phyloP scores from a whole-genome alignment of 2,888 invertebrate genomes.

The Trissolcus japonicus region DNA sequence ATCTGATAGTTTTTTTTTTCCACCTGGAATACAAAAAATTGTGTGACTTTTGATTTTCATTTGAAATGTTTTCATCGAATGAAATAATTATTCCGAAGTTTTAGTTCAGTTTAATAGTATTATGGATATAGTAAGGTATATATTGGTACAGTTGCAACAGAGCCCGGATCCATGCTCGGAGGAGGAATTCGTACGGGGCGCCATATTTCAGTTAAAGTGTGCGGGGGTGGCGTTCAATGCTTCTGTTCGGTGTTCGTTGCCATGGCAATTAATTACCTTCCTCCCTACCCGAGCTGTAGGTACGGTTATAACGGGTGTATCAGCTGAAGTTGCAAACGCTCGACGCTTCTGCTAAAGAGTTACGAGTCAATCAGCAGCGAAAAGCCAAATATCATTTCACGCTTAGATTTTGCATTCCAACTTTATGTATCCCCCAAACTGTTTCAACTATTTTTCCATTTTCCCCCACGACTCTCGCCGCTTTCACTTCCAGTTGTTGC shows the following conservation, averaged over 20 bases:
- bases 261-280: conserved; percentile 76
- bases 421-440: conserved; percentile 14
- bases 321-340: conserved; percentile 63
- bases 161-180: conserved; percentile 54
- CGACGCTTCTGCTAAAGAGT: conserved; percentile 54
- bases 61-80: too few species aligned
- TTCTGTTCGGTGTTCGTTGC: conserved; percentile 74
- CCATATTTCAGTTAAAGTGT: conserved; percentile 76
- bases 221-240: conserved; percentile 73
- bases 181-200: conserved; percentile 73
- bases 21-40: too few species aligned
- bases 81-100: not conserved
- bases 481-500: conserved; percentile 2
- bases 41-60: too few species aligned
- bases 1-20: too few species aligned
- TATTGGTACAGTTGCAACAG: conserved; percentile 48
- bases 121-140: conserved; percentile 34
- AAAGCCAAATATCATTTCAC: conserved; percentile 48
- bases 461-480: not conserved
- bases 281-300: conserved; percentile 70
- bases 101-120: conserved; percentile 30
- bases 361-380: conserved; percentile 53
- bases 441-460: conserved; percentile 5
- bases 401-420: conserved; percentile 33
- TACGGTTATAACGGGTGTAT: conserved; percentile 72